phyloP scores from a whole-genome alignment of 1,140 invertebrate species.

The Drosophila rufa region DNA sequence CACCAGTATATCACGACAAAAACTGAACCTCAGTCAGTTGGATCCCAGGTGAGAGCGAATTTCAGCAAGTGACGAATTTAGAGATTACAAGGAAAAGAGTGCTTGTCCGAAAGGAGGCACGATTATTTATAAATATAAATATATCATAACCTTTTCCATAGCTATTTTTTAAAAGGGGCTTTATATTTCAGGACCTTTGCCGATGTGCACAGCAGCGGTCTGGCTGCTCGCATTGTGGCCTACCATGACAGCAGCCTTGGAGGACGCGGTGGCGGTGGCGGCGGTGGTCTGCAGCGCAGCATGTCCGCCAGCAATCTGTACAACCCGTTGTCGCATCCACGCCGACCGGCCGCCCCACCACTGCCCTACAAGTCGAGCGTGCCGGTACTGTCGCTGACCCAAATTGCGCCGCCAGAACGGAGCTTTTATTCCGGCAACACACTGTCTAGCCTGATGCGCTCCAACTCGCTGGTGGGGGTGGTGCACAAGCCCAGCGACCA shows the following conservation, averaged over 20 bases:
- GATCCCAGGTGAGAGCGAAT: constrained; percentile 63
- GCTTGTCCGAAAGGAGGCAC: not conserved
- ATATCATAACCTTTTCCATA: too few species aligned
- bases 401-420: constrained; percentile 83
- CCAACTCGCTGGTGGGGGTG: constrained; percentile 72
- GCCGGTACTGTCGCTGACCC: constrained; percentile 76
- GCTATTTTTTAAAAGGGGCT: too few species aligned
- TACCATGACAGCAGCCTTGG: constrained; percentile 72
- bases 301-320: constrained; percentile 76
- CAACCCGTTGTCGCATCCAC: constrained; percentile 73
- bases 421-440: constrained; percentile 73
- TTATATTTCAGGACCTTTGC: constrained; percentile 68
- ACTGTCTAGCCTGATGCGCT: constrained; percentile 71
- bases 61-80: not conserved
- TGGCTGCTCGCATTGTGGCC: constrained; percentile 84
- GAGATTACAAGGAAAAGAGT: not conserved
- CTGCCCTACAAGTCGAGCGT: constrained; percentile 68
- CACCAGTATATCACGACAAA: constrained; percentile 50
- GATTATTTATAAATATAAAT: too few species aligned
- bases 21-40: constrained; percentile 71
- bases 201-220: constrained; percentile 85
- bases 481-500: constrained; percentile 62
- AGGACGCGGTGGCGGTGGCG: not conserved
- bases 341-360: constrained; percentile 64
- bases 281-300: constrained; percentile 62